Conservation (phyloP, 2,888 invertebrate genomes). For the Hesperia comma region DNA sequence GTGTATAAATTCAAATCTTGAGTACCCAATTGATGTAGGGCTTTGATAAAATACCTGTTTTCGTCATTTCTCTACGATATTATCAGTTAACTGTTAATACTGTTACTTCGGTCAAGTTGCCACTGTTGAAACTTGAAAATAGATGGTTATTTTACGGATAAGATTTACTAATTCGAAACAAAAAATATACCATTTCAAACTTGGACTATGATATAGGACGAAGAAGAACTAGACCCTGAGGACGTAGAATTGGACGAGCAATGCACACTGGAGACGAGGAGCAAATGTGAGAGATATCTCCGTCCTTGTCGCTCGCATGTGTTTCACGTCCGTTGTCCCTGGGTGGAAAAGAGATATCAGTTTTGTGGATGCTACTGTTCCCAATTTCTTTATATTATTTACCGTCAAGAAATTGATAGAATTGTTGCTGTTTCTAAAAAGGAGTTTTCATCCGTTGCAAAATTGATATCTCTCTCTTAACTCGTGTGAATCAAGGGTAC, state of each 20-base stretch:
- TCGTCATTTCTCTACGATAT: too few species aligned
- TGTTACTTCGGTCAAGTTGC: too few species aligned
- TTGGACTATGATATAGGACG: conserved; percentile 83
- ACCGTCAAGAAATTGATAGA: too few species aligned
- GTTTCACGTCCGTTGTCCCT: background rate
- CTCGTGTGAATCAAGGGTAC: background rate
- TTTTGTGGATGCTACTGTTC: background rate
- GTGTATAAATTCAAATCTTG: too few species aligned
- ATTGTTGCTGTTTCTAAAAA: background rate
- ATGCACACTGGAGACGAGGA: conserved; percentile 93
- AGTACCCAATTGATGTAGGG: too few species aligned
- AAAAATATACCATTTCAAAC: conserved; percentile 70
- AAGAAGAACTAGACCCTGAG: conserved; percentile 94
- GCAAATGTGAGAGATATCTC: conserved; percentile 89
- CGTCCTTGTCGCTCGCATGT: conserved; percentile 46
- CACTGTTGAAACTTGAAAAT: too few species aligned
- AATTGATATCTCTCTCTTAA: background rate
- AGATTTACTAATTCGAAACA: too few species aligned
- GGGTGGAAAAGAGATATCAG: conserved; percentile 28
- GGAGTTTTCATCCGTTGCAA: background rate
- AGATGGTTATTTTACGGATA: too few species aligned
- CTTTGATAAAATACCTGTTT: too few species aligned
- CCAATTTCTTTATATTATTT: too few species aligned
- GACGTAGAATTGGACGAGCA: conserved; percentile 94
- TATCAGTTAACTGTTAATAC: too few species aligned